phyloP scores from a whole-genome alignment of 2,797 vertebrate genomes.

The Bradypodion pumilum region DNA sequence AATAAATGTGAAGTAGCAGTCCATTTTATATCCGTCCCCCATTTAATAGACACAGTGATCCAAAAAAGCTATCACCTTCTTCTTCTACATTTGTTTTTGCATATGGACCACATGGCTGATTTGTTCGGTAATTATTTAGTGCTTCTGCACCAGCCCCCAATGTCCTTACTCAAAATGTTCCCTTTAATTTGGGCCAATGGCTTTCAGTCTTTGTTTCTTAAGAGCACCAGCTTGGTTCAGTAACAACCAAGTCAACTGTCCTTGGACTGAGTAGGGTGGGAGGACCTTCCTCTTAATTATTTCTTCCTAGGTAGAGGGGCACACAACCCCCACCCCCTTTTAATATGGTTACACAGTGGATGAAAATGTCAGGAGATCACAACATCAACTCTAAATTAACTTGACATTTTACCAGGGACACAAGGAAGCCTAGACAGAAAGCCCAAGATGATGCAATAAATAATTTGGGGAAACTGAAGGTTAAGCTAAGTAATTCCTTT shows the following conservation, averaged over 20 bases:
- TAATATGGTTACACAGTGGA: constrained; percentile 43
- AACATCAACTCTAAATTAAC: constrained; percentile 61
- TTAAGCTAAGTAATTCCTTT: not conserved
- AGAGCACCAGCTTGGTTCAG: not conserved
- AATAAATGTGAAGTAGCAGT: too few species aligned
- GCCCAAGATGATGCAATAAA: constrained; percentile 49
- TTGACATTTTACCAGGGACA: constrained; percentile 65
- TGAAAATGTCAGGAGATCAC: constrained; percentile 60
- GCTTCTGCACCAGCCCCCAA: too few species aligned
- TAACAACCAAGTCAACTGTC: rapidly evolving
- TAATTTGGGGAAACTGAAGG: constrained; percentile 40
- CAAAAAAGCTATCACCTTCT: too few species aligned
- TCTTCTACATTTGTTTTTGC: too few species aligned
- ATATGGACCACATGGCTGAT: too few species aligned
- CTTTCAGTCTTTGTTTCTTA: not conserved
- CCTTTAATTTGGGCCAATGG: too few species aligned
- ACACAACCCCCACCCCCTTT: constrained; percentile 33
- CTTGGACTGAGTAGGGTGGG: rapidly evolving
- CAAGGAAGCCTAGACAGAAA: constrained; percentile 21
- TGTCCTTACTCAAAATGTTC: too few species aligned
- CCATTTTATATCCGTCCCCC: not conserved
- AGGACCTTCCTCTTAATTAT: not conserved
- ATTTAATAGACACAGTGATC: too few species aligned
- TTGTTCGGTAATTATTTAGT: too few species aligned
- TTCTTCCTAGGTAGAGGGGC: constrained; percentile 12